Base-by-base conservation (phyloP, 2,113 vertebrate species). In the Podilymbus podiceps region DNA sequence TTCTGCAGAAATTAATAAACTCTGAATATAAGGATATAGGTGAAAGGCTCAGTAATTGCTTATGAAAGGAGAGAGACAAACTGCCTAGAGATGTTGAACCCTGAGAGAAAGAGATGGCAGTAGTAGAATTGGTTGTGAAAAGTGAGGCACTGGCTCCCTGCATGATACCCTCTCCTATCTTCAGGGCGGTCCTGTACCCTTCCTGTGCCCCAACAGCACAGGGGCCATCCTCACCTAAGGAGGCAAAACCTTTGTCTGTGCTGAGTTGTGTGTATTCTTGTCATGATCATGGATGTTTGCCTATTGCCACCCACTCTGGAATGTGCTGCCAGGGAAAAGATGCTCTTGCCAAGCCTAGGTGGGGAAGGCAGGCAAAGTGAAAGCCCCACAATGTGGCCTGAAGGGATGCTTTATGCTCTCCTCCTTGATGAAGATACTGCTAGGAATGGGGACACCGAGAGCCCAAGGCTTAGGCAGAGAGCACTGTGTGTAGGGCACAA, bases 311-410 rank as follows among this genome's bases (percentile, higher is more conserved):
- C 30, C 2, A 5, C 60, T 71, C 58, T 58, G 87, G 62, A 50
- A 28, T 18, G 0, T 22, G n/a, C 44, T 75, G 56, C 27, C 58
- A 30, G 19, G 46, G 60, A 62, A 44, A 62, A 50, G 33, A 59
- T 59, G 55, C 49, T 85, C 17, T 35, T 68, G 42, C 30, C 44
- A 62, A 14, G 31, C 7, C 72, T 40, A 24, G 9, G 21, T 2
- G 4, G 24, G 21, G 9, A 15, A 46, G 0, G 3, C 5, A 8
- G n/a, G 74, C 25, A 13, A 7, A 10, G 24, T 7, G 35, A 31
- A 33, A 62, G 73, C 55, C 62, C 62, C 63, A 31, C 6, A 67
- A 31, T 1, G 0, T 21, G 21, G 49, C 59, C 66, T 33, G 60
- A 38, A 53, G 55, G 49, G 60, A 33, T 63, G 68, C 49, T 80